These are phyloP conservation scores for Rhadinocentrus ornatus DNA, from an alignment of 2,797 vertebrate species.

Conservation along the genomic window DNA sequence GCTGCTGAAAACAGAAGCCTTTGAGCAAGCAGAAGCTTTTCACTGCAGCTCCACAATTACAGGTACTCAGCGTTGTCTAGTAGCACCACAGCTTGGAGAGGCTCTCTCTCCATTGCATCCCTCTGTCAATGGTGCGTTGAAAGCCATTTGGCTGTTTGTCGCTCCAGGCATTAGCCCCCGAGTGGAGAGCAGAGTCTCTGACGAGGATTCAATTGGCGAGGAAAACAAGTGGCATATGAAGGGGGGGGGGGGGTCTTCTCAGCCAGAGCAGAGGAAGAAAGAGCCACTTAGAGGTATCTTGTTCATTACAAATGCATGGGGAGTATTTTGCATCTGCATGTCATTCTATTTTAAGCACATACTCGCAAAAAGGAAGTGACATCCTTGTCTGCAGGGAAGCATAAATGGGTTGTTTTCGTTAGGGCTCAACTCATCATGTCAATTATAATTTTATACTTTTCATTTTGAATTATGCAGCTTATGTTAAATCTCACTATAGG, in stretches of 20 bases:
- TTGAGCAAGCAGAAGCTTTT: conserved; percentile 87
- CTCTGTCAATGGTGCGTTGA: conserved; percentile 90
- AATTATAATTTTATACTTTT: conserved; percentile 18
- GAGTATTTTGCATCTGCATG: conserved; percentile 58
- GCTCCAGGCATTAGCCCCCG: conserved; percentile 89
- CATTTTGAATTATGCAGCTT: conserved; percentile 31
- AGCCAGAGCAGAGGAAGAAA: conserved; percentile 63
- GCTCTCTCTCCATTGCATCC: conserved; percentile 57
- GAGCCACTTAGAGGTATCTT: conserved; percentile 69
- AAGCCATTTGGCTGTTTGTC: conserved; percentile 93
- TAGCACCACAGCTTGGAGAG: conserved; percentile 82
- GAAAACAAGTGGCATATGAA: conserved; percentile 79
- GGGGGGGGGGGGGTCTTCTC: conserved; percentile 57
- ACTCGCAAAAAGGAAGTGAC: conserved; percentile 43
- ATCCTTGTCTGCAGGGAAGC: conserved; percentile 34
- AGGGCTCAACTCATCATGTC: conserved; percentile 20
- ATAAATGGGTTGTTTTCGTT: conserved; percentile 36
- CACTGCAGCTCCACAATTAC: conserved; percentile 90
- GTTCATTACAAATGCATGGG: conserved; percentile 76
- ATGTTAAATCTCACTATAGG: background rate
- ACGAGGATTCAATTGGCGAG: conserved; percentile 91
- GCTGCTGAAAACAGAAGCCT: conserved; percentile 91
- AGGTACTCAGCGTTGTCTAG: conserved; percentile 93
- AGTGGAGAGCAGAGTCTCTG: conserved; percentile 87
- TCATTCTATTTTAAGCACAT: conserved; percentile 59